phyloP scores from a whole-genome alignment of 1,140 invertebrate species.

The Pteromalus puparum region DNA sequence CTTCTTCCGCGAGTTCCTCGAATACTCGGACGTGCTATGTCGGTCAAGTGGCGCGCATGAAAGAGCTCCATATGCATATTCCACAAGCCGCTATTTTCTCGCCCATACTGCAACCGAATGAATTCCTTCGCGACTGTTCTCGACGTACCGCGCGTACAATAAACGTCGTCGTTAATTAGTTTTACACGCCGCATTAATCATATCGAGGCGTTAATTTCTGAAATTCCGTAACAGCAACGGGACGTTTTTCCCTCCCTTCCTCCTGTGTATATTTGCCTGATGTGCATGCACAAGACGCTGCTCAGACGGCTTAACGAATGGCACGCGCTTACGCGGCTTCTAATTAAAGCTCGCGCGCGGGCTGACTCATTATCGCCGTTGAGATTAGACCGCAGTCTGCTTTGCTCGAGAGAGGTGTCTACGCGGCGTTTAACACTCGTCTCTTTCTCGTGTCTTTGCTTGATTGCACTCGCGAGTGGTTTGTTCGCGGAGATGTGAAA shows the following conservation, averaged over 20 bases:
- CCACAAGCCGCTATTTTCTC: conserved; percentile 18
- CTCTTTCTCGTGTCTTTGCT: background rate
- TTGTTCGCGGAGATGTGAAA: no score
- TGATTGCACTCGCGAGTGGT: background rate
- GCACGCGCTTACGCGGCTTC: conserved; percentile 35
- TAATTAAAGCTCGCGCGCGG: conserved; percentile 51
- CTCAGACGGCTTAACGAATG: conserved; percentile 32
- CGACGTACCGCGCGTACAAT: background rate
- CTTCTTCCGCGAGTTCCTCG: conserved; percentile 23
- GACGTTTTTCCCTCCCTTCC: background rate
- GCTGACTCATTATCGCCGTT: conserved; percentile 54
- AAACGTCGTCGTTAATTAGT: conserved; percentile 5
- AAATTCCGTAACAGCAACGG: background rate
- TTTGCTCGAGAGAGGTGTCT: conserved; percentile 3
- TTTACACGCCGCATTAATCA: background rate
- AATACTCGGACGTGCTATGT: conserved; percentile 17
- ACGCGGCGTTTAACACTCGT: background rate
- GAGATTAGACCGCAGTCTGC: conserved; percentile 47
- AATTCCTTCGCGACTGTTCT: conserved; percentile 32
- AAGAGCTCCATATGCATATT: conserved; percentile 33
- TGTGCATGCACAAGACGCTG: background rate
- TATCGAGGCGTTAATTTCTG: background rate
- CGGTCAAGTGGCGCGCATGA: background rate
- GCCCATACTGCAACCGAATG: background rate
- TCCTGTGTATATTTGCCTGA: background rate